phyloP scores from a whole-genome alignment of 2,888 invertebrate species.

The Blastobasis adustella region DNA sequence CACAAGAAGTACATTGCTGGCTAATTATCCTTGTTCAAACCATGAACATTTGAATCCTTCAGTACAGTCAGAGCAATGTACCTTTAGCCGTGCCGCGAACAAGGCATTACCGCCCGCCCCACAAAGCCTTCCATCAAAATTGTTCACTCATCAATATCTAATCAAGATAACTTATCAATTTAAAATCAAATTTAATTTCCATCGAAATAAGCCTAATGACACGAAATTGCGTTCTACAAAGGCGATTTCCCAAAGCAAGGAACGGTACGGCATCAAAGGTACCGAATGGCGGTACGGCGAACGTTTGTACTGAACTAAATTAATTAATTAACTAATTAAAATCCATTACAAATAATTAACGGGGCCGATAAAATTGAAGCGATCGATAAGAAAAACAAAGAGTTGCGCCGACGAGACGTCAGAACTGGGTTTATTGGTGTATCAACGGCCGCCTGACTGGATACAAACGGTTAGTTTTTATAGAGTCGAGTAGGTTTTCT shows the following conservation, averaged over 20 bases:
- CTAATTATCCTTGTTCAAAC: no score
- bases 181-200: conserved; percentile 11
- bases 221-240: conserved; percentile 31
- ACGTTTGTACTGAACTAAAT: conserved; percentile 40
- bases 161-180: conserved; percentile 10
- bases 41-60: no score
- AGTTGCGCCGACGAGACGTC: conserved; percentile 11
- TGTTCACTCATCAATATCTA: conserved; percentile 7
- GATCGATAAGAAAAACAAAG: conserved; percentile 41
- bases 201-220: conserved; percentile 15
- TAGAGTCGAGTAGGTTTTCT: no score
- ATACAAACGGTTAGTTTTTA: no score
- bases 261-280: conserved; percentile 44
- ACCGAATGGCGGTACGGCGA: conserved; percentile 22
- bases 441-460: no score
- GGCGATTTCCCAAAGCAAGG: conserved; percentile 30
- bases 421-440: no score
- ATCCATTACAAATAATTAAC: conserved; percentile 56
- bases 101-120: neutral
- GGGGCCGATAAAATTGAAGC: conserved; percentile 40
- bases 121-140: neutral
- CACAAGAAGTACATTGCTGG: no score
- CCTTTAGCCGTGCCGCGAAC: no score
- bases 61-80: no score
- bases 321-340: conserved; percentile 67